Conservation (phyloP, 2,888 invertebrate species). For the Tolmerus cingulatus region DNA sequence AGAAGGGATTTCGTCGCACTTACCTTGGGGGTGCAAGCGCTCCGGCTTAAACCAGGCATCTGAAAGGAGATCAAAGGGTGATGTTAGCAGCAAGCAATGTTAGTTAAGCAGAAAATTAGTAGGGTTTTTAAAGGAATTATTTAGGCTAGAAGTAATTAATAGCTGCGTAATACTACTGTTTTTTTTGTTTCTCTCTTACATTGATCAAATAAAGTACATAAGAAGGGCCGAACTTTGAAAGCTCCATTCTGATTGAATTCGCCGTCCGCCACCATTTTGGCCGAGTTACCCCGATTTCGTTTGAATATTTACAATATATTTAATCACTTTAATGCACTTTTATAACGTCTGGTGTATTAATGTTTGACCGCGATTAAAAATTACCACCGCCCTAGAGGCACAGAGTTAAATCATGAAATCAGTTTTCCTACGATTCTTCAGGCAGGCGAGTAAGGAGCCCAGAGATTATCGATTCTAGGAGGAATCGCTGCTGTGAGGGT, state of each 20-base stretch:
- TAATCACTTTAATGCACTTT: neutral
- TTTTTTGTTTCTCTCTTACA: constrained; percentile 55
- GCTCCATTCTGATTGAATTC: constrained; percentile 60
- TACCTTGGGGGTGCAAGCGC: constrained; percentile 90
- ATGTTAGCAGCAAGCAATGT: constrained; percentile 22
- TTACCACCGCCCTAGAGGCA: neutral
- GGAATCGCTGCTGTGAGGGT: neutral
- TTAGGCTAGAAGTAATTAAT: neutral
- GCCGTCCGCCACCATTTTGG: constrained; percentile 53
- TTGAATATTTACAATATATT: neutral
- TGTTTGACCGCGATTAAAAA: neutral
- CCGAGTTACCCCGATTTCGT: neutral
- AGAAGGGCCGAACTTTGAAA: constrained; percentile 60
- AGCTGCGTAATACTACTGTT: neutral
- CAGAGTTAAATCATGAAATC: constrained; percentile 33
- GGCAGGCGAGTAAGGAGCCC: neutral
- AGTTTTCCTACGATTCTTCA: neutral
- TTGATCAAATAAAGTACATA: constrained; percentile 62
- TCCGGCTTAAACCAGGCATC: constrained; percentile 95
- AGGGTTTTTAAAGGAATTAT: neutral
- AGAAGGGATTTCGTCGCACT: constrained; percentile 61
- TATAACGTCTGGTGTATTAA: neutral
- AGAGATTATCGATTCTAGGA: neutral
- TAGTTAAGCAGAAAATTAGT: constrained; percentile 12
- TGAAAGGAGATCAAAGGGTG: constrained; percentile 70